Conservation (phyloP, 2,113 vertebrate species). For the Gambusia holbrooki region DNA sequence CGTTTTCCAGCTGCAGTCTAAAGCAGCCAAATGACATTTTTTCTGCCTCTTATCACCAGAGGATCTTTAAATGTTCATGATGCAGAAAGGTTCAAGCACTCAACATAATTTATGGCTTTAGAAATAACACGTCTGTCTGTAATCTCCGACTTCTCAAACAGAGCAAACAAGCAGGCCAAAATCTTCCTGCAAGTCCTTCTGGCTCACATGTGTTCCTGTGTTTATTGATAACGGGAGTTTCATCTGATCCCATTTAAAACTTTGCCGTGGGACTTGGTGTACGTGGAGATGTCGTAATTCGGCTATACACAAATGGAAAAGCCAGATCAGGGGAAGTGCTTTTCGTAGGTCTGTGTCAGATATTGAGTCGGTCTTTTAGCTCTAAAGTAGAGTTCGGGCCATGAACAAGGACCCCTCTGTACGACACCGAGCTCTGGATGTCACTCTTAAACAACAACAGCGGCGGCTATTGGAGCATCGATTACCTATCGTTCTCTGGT, state of each 20-base stretch:
- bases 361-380: too few species aligned
- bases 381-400: neutral
- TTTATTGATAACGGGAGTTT: neutral
- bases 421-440: neutral
- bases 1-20: neutral
- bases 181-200: neutral
- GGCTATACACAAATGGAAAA: neutral
- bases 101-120: constrained; percentile 26
- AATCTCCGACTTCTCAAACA: neutral
- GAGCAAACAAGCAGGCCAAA: constrained; percentile 1
- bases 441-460: neutral
- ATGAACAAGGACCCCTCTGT: neutral
- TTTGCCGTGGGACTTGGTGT: neutral
- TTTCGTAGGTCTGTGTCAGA: neutral
- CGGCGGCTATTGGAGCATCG: constrained; percentile 13
- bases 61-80: constrained; percentile 1
- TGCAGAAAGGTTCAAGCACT: constrained; percentile 7
- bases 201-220: neutral
- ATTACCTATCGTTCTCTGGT: constrained; percentile 16
- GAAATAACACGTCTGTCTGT: constrained; percentile 9
- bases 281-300: neutral
- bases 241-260: neutral
- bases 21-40: neutral
- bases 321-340: neutral
- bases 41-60: neutral